These are phyloP conservation scores for Tachysurus vachellii DNA, from an alignment of 2,113 vertebrate genomes.

Conservation along the genomic window DNA sequence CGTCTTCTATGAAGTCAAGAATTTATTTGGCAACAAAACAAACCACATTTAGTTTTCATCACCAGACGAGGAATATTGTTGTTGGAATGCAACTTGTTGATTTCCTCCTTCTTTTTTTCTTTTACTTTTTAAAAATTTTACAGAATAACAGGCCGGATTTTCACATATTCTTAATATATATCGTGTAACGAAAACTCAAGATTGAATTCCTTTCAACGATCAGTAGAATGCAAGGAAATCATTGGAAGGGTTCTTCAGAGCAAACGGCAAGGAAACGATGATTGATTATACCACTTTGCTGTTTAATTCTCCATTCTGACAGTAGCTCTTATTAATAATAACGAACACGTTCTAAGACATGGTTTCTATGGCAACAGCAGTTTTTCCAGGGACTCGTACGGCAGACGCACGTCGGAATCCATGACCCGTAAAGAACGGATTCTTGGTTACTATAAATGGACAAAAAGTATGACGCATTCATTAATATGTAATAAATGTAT, in stretches of 20 bases:
- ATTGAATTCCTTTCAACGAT: not conserved
- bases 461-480: not conserved
- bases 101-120: not conserved
- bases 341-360: not conserved
- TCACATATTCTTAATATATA: not conserved
- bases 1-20: not conserved
- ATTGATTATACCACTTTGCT: not conserved
- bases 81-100: not conserved
- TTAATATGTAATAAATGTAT: not conserved
- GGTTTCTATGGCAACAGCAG: not conserved
- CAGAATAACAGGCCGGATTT: not conserved
- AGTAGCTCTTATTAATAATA: not conserved
- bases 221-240: not conserved
- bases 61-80: too few species aligned
- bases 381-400: not conserved
- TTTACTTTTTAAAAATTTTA: not conserved
- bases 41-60: not conserved
- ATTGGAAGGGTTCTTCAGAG: not conserved
- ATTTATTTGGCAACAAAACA: not conserved
- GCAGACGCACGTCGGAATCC: not conserved
- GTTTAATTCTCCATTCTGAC: not conserved
- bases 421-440: not conserved
- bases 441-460: not conserved
- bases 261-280: not conserved
- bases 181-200: not conserved